Evolutionary conservation across 2,113 vertebrate genomes (phyloP), one percentile per base, ranked within the genome.

Genomic region (Cyrtonyx montezumae): DNA sequence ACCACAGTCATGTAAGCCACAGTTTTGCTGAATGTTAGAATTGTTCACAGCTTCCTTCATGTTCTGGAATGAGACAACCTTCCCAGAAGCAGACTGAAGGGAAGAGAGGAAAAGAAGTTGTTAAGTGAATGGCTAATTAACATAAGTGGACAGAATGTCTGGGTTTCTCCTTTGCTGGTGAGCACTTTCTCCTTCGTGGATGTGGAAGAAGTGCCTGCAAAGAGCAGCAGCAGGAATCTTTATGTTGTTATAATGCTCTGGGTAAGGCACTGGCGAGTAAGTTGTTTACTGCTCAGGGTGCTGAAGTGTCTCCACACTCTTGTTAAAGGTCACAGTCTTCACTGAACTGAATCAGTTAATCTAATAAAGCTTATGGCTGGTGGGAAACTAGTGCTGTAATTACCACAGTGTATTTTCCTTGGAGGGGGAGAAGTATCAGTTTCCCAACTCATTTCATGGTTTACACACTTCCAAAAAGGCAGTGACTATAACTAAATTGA

Each of bases 241-340:
- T 88, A 76, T 92, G 22, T 73, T 94, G 2, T 76, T 83, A 37
- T 30, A 56, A 28, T 55, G 53, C 25, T 40, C 65, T 37, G 48
- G 15, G 23, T 8, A 53, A 66, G 37, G 18, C 16, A 78, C n/a
- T 66, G 82, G 75, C 13, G 32, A 80, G 91, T 32, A 90, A 91
- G 69, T 90, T 73, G 53, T 66, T 49, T 1, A 68, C n/a, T 66
- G 82, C 79, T 88, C 48, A 88, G 65, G 77, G 87, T 8, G 4
- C 58, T 76, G 0, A 3, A 86, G 40, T 69, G 76, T 86, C 91
- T 88, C 82, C 90, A 75, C 84, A 83, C 42, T 51, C 84, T 78
- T 91, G 69, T 65, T 85, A 92, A 91, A 95, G 77, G 77, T 87
- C 71, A 85, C 79, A 92, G 55, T 71, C 18, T 87, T 89, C 88